These are phyloP conservation scores for Caranx melampygus DNA, from an alignment of 2,113 vertebrate species.

Conservation along the genomic window DNA sequence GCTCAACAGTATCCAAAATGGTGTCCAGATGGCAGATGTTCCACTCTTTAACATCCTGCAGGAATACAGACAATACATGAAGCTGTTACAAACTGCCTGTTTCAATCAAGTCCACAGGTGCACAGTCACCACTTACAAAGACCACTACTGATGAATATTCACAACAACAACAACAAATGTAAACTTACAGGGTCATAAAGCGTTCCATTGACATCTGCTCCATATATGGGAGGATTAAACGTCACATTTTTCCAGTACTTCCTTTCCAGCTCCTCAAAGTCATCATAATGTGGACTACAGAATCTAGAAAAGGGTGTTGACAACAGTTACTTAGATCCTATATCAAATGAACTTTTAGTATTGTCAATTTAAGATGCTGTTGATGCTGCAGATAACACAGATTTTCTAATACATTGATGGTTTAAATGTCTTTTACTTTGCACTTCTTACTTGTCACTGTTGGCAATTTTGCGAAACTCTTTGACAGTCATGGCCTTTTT, in stretches of 20 bases:
- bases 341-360: neutral
- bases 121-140: neutral
- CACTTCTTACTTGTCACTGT: constrained; percentile 92
- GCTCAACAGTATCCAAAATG: constrained; percentile 94
- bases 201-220: constrained; percentile 94
- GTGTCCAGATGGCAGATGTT: constrained; percentile 93
- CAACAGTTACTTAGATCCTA: neutral
- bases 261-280: constrained; percentile 97
- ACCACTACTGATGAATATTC: neutral
- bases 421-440: neutral
- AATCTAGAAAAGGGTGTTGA: constrained; percentile 82
- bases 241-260: constrained; percentile 99
- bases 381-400: neutral
- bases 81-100: neutral
- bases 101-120: neutral
- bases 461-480: constrained; percentile 94
- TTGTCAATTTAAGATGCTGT: neutral
- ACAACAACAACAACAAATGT: neutral
- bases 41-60: constrained; percentile 90
- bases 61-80: neutral
- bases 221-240: constrained; percentile 95
- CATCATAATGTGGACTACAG: constrained; percentile 93
- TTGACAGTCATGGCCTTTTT: constrained; percentile 96
- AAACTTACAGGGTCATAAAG: constrained; percentile 92
- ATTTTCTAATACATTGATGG: neutral